Evolutionary conservation across 2,888 invertebrate species (phyloP).

Genomic region (Sialis lutaria): DNA sequence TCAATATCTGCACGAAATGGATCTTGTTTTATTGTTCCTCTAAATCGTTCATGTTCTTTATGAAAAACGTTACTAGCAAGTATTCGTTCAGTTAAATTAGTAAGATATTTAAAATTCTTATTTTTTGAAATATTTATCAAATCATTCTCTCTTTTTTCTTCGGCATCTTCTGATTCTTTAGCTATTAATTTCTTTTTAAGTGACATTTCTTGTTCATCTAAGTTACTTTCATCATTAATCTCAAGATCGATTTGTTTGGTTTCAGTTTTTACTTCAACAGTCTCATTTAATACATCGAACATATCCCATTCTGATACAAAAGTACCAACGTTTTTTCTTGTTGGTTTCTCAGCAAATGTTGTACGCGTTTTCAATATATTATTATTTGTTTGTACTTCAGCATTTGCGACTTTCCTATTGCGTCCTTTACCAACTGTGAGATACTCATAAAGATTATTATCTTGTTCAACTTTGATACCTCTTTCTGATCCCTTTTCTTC

Average conservation of each 20-base stretch:
- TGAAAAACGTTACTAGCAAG: constrained; percentile 49
- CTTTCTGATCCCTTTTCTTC: constrained; percentile 40
- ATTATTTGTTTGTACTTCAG: constrained; percentile 51
- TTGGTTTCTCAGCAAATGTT: constrained; percentile 36
- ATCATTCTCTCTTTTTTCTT: constrained; percentile 17
- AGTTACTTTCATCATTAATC: constrained; percentile 25
- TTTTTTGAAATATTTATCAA: constrained; percentile 20
- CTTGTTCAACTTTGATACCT: constrained; percentile 34
- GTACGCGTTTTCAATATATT: constrained; percentile 43
- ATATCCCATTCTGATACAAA: constrained; percentile 66
- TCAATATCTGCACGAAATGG: constrained; percentile 42
- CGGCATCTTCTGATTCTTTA: constrained; percentile 11
- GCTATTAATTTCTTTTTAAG: constrained; percentile 16
- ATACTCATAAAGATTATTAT: constrained; percentile 48
- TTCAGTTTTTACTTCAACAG: constrained; percentile 23
- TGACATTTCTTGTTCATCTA: constrained; percentile 5
- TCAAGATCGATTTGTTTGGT: constrained; percentile 25
- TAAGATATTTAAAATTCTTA: constrained; percentile 37
- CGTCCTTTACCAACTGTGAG: constrained; percentile 49
- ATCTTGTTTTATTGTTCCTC: constrained; percentile 42
- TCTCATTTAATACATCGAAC: constrained; percentile 43
- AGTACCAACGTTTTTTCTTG: constrained; percentile 35
- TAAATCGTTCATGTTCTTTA: constrained; percentile 49
- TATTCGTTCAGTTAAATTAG: constrained; percentile 49
- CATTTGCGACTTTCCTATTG: constrained; percentile 43